Evolutionary conservation across 2,797 vertebrate species (phyloP), one percentile per base, ranked within the genome.

Genomic region (Emydoidea blandingii): DNA sequence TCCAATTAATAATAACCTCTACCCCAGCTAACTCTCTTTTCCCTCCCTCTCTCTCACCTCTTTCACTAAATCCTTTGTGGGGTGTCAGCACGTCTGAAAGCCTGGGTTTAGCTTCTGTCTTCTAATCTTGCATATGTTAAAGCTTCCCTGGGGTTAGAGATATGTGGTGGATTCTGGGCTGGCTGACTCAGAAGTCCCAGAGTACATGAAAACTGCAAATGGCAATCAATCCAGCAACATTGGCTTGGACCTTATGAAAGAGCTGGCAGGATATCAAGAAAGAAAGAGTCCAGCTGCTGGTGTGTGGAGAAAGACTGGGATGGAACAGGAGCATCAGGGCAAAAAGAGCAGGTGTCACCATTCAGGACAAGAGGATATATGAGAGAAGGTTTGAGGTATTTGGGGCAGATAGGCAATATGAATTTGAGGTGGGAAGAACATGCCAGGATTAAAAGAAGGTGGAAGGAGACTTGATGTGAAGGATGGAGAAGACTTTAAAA

Each of bases 1-100:
- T 95, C 80, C 93, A 96, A 95, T 96, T 96, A 96, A 65, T 78
- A 86, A 88, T 94, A 96, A 93, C 90, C 84, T 95, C 89, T 92
- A 41, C 44, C 78, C 87, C 78, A 94, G 92, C 91, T 91, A 92
- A 41, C 72, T 96, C 96, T 89, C 90, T 92, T 54, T 83, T 47
- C 56, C 62, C 62, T 83, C 44, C 5, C 16, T 89, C 47, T 80
- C 86, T 93, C 76, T 37, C 57, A 41, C 37, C 8, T 68, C 65
- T 68, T n/a, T 37, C n/a, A 68, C n/a, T 68, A 72, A 72, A 76
- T 1, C n/a, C 31, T 47, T 53, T 87, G 76, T 15, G 76, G 7
- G 31, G 52, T 78, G 52, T 68, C 76, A 54, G 23, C 14, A 44
- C 2, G 14, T 65, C 76, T 89, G 79, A 86, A 50, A 81, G 16